These are phyloP conservation scores for Hyperoodon ampullatus DNA, from an alignment of 2,113 vertebrate species.

Conservation along the genomic window DNA sequence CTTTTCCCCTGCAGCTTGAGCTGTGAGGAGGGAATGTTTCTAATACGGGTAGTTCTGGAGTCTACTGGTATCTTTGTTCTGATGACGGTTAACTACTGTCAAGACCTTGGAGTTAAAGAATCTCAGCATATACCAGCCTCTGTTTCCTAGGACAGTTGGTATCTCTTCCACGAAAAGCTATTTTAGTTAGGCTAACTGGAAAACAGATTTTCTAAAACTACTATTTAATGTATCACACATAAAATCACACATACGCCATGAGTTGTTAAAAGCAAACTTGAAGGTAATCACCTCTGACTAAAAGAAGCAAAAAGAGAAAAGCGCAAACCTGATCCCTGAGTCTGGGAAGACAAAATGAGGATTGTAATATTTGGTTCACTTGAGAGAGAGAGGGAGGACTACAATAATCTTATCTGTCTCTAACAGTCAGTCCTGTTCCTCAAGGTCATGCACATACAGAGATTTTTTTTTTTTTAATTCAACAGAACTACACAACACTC, in stretches of 20 bases:
- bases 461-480: not conserved
- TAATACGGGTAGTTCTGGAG: not conserved
- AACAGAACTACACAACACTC: not conserved
- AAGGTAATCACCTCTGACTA: not conserved
- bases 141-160: not conserved
- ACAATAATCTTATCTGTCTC: no score
- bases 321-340: not conserved
- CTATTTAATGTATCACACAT: not conserved
- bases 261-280: not conserved
- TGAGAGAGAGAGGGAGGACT: not conserved
- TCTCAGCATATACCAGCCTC: not conserved
- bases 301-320: not conserved
- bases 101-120: not conserved
- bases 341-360: not conserved
- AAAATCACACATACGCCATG: fast-evolving
- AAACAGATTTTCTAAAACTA: slow-evolving; percentile 25
- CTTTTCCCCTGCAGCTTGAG: not conserved
- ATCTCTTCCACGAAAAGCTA: not conserved
- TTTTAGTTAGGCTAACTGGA: not conserved
- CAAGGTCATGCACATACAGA: not conserved
- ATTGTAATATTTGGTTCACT: not conserved
- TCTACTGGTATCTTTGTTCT: not conserved
- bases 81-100: not conserved
- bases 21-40: not conserved
- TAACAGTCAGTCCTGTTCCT: not conserved